phyloP scores from a whole-genome alignment of 2,888 invertebrate species.

The Crossocerus cetratus region DNA sequence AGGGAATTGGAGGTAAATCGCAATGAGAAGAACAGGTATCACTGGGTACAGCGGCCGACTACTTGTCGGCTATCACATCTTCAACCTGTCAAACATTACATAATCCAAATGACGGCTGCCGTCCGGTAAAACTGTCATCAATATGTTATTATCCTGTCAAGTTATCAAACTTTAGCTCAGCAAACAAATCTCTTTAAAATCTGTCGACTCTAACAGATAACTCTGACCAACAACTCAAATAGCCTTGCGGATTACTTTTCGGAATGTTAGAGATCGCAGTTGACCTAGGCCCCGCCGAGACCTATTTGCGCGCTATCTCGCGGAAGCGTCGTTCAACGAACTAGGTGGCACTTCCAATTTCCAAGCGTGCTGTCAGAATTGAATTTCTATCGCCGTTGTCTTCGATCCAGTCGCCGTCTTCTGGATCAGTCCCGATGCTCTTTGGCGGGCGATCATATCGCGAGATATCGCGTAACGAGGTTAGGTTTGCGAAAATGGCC shows the following conservation, averaged over 20 bases:
- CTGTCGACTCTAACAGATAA: too few species aligned
- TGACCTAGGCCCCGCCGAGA: constrained; percentile 28
- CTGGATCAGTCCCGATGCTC: constrained; percentile 39
- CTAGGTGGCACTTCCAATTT: constrained; percentile 70
- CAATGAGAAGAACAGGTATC: constrained; percentile 57
- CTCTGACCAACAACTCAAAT: too few species aligned
- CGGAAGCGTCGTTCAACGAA: constrained; percentile 47
- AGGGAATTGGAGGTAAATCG: constrained; percentile 22
- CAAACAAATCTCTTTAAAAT: too few species aligned
- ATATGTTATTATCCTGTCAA: too few species aligned
- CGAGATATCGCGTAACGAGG: constrained; percentile 69
- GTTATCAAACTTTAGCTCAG: too few species aligned
- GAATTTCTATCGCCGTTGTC: constrained; percentile 72
- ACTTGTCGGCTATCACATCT: too few species aligned
- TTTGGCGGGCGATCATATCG: constrained; percentile 68
- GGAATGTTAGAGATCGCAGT: constrained; percentile 54
- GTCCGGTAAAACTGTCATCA: too few species aligned
- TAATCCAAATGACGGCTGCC: too few species aligned
- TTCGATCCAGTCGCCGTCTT: constrained; percentile 35
- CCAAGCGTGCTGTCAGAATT: constrained; percentile 71
- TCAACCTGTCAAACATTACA: too few species aligned
- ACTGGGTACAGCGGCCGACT: too few species aligned
- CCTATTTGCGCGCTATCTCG: constrained; percentile 1
- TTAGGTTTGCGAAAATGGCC: constrained; percentile 69
- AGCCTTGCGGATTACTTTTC: constrained; percentile 65